Evolutionary conservation across 2,888 invertebrate species (phyloP).

Genomic region (Microctonus brassicae): DNA sequence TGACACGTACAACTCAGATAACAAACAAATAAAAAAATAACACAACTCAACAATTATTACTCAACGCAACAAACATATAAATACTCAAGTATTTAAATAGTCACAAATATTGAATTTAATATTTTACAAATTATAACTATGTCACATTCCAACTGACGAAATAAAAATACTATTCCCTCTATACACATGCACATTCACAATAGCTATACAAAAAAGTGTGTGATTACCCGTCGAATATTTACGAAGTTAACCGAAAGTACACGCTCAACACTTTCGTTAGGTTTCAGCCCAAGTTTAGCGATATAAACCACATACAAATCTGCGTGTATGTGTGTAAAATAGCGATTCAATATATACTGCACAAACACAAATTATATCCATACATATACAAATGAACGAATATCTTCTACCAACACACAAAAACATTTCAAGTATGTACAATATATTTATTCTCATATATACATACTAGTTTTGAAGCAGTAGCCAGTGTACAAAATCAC

Average conservation of each 20-base stretch:
- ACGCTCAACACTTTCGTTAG: neutral
- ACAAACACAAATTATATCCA: too few relatives aligned
- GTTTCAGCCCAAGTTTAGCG: neutral
- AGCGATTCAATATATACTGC: too few relatives aligned
- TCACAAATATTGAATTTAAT: too few relatives aligned
- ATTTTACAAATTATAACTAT: neutral
- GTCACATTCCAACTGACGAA: too few relatives aligned
- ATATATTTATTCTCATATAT: too few relatives aligned
- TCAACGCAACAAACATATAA: constrained; percentile 14
- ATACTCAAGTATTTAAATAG: neutral
- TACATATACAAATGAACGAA: too few relatives aligned
- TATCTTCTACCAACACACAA: too few relatives aligned
- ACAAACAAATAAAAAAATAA: neutral
- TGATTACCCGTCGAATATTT: neutral
- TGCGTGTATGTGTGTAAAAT: neutral
- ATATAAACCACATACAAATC: constrained; percentile 3
- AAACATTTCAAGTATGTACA: too few relatives aligned
- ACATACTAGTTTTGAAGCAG: too few relatives aligned
- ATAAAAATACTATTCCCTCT: neutral
- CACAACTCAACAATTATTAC: neutral
- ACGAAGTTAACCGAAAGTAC: neutral
- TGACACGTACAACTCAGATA: neutral
- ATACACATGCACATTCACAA: neutral
- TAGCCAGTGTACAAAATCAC: too few relatives aligned
- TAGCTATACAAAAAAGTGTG: neutral